Conservation (phyloP, 1,140 invertebrate species). For the Halesus radiatus region DNA sequence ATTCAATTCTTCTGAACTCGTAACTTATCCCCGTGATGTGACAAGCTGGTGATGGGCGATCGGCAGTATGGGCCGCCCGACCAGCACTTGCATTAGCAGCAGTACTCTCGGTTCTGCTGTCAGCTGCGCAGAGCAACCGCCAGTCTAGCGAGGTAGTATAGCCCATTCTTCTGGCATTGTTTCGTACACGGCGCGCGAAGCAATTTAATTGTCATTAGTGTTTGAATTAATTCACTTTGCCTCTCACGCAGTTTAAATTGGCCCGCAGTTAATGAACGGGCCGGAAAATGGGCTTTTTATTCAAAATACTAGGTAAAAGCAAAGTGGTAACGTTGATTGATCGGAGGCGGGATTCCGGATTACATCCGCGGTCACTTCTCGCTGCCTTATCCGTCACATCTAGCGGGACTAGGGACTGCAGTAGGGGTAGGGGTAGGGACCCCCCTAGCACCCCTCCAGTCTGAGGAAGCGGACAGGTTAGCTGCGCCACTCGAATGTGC, state of each 20-base stretch:
- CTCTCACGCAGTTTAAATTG: conserved; percentile 46
- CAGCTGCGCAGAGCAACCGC: too few species aligned
- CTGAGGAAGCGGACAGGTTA: too few species aligned
- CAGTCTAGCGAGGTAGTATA: not conserved
- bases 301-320: conserved; percentile 26
- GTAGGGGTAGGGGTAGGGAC: too few species aligned
- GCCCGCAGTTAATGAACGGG: conserved; percentile 42
- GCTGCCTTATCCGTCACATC: conserved; percentile 9
- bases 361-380: not conserved
- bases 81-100: too few species aligned
- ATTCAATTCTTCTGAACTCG: not conserved
- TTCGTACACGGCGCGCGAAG: conserved; percentile 11
- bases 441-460: too few species aligned
- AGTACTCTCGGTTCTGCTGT: too few species aligned
- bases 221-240: conserved; percentile 52
- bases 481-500: too few species aligned
- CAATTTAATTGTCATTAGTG: conserved; percentile 53
- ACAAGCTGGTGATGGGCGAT: not conserved
- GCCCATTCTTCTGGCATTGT: conserved; percentile 15
- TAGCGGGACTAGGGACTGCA: not conserved
- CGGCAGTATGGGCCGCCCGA: not conserved
- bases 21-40: not conserved
- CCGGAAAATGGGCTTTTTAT: conserved; percentile 32
- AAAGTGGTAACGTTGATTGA: conserved; percentile 14
- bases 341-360: conserved; percentile 17